Evolutionary conservation across 2,797 vertebrate species (phyloP).

Genomic region (Arrhamphus sclerolepis): DNA sequence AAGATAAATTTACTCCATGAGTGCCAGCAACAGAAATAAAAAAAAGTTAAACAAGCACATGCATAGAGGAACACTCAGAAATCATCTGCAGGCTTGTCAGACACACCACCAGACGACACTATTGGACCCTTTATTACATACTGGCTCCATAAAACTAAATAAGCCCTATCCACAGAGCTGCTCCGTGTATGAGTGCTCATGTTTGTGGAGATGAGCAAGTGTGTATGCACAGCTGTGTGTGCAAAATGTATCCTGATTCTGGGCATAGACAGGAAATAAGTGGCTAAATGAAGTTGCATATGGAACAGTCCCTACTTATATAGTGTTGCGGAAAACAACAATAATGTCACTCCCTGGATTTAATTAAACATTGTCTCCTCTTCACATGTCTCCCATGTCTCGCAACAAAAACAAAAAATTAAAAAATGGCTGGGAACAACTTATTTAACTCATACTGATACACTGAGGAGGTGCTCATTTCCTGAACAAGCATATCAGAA

Average conservation of each 20-base stretch:
- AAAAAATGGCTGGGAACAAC: too few relatives aligned
- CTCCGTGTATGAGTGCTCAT: constrained; percentile 3
- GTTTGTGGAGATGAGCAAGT: constrained; percentile 4
- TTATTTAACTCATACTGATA: too few relatives aligned
- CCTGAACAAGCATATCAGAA: too few relatives aligned
- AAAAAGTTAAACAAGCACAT: constrained; percentile 32
- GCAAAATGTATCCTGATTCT: constrained; percentile 26
- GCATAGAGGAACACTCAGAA: constrained; percentile 36
- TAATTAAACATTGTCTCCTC: too few relatives aligned
- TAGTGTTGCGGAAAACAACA: too few relatives aligned
- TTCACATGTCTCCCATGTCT: too few relatives aligned
- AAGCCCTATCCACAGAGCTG: constrained; percentile 38
- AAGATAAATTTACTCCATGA: constrained; percentile 27
- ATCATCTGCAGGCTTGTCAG: constrained; percentile 51
- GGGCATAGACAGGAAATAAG: constrained; percentile 24
- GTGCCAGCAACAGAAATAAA: constrained; percentile 24
- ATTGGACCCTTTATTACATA: constrained; percentile 49
- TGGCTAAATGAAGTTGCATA: constrained; percentile 49
- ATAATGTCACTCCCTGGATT: too few relatives aligned
- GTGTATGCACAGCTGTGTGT: constrained; percentile 5
- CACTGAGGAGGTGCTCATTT: too few relatives aligned
- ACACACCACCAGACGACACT: constrained; percentile 36
- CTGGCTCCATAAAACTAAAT: constrained; percentile 63
- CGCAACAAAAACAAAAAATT: too few relatives aligned
- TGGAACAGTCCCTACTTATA: constrained; percentile 22